Evolutionary conservation across 2,113 vertebrate genomes (phyloP).

Genomic region (Oxygymnocypris stewartii): DNA sequence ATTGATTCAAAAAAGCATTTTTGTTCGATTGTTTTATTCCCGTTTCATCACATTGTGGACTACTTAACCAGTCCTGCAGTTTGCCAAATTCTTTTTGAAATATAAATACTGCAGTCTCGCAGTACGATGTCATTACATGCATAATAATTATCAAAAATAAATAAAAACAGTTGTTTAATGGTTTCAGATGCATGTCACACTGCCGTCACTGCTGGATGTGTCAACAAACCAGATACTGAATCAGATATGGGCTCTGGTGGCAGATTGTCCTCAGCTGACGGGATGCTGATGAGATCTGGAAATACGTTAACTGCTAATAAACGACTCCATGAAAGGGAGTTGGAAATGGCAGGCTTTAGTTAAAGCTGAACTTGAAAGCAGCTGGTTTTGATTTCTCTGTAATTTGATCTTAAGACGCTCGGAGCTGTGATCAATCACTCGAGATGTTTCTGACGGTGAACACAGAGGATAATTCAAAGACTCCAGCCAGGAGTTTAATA

Average conservation of each 20-base stretch:
- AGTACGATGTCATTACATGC: not conserved
- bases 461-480: not conserved
- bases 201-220: not conserved
- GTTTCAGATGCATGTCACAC: not conserved
- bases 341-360: not conserved
- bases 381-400: slow-evolving; percentile 10
- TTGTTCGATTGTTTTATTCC: not conserved
- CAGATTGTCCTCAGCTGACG: not conserved
- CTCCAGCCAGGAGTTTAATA: not conserved
- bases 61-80: too few species aligned
- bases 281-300: not conserved
- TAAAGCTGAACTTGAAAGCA: not conserved
- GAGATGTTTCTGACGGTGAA: not conserved
- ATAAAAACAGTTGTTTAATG: not conserved
- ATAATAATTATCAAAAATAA: not conserved
- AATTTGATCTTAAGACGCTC: slow-evolving; percentile 11
- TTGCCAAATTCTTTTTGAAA: not conserved
- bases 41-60: not conserved
- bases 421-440: slow-evolving; percentile 6
- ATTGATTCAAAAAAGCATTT: not conserved
- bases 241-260: not conserved
- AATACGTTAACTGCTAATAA: not conserved
- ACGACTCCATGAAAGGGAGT: not conserved
- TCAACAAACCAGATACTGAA: not conserved
- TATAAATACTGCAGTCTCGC: not conserved